Percentiles rank a stretch among this genome's conserved stretches.
Conservation (phyloP, 2,797 vertebrate species). For the Adrianichthys oophorus region DNA sequence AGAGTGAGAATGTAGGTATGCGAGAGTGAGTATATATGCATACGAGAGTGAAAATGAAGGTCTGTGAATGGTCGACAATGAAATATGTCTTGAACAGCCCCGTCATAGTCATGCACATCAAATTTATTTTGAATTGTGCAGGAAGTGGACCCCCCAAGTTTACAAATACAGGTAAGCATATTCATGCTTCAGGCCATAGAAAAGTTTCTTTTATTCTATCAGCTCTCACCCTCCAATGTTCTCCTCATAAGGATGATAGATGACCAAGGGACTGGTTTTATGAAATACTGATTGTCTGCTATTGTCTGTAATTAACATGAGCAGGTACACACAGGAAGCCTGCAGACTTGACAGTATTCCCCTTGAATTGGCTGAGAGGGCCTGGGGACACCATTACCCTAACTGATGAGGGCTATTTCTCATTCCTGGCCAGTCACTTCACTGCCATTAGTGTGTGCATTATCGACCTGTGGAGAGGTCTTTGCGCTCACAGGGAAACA, state of each 20-base stretch:
- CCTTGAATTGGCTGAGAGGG: slow-evolving; percentile 71
- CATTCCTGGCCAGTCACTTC: slow-evolving; percentile 76
- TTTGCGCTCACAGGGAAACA: slow-evolving; percentile 72
- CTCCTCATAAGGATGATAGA: slow-evolving; percentile 67
- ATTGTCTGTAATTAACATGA: slow-evolving; percentile 76
- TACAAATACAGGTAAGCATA: slow-evolving; percentile 26
- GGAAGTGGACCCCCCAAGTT: slow-evolving; percentile 24
- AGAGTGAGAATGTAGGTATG: too few relatives aligned
- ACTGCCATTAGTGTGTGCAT: slow-evolving; percentile 78
- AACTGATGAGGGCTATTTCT: slow-evolving; percentile 81
- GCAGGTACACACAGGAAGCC: slow-evolving; percentile 68
- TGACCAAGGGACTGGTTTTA: slow-evolving; percentile 39
- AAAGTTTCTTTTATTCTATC: slow-evolving; percentile 49
- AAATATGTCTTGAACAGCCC: background rate
- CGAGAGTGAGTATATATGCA: too few relatives aligned
- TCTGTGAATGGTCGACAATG: too few relatives aligned
- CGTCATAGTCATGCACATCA: slow-evolving; percentile 7
- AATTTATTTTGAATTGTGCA: slow-evolving; percentile 21
- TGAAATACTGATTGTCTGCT: slow-evolving; percentile 67
- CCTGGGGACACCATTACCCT: slow-evolving; percentile 81
- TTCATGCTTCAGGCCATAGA: slow-evolving; percentile 25
- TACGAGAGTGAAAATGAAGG: too few relatives aligned
- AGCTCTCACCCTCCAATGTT: slow-evolving; percentile 34
- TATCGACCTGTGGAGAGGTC: slow-evolving; percentile 77
- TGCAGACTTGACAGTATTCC: slow-evolving; percentile 71